These are phyloP conservation scores for Periparus ater DNA, from an alignment of 2,797 vertebrate genomes.

Conservation along the genomic window DNA sequence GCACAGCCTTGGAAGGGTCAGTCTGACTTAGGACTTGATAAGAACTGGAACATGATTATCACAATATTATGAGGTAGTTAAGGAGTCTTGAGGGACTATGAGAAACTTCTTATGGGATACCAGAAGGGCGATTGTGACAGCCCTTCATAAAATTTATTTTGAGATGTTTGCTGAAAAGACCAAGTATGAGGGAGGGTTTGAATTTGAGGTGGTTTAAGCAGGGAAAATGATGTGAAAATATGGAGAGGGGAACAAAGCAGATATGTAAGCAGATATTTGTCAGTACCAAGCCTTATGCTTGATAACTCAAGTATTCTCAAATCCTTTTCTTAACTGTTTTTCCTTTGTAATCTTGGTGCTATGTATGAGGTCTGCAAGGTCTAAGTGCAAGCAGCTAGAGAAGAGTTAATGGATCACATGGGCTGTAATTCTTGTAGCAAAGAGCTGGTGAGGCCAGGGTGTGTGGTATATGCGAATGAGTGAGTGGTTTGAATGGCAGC, in stretches of 20 bases:
- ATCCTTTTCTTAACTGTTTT: not conserved
- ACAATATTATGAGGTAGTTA: not conserved
- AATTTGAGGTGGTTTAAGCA: not conserved
- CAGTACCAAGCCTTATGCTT: not conserved
- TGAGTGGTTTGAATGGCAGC: not conserved
- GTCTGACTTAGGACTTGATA: not conserved
- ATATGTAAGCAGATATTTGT: not conserved
- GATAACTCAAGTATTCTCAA: not conserved
- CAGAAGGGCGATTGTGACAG: not conserved
- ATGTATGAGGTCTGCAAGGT: not conserved
- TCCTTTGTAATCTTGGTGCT: not conserved
- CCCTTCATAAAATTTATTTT: not conserved
- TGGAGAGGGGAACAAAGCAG: not conserved
- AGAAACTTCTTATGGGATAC: not conserved
- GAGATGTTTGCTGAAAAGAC: not conserved
- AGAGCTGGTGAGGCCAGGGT: not conserved
- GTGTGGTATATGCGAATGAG: fast-evolving
- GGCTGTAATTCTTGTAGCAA: not conserved
- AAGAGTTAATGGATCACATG: not conserved
- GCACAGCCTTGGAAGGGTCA: not conserved
- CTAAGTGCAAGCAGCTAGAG: not conserved
- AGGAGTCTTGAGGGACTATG: not conserved
- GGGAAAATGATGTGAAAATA: not conserved
- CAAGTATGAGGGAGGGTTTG: not conserved
- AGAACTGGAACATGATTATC: not conserved